Percentiles rank a stretch among this genome's conserved stretches.
Evolutionary conservation across 2,888 invertebrate genomes (phyloP).

Genomic region (Quadriops clusia): DNA sequence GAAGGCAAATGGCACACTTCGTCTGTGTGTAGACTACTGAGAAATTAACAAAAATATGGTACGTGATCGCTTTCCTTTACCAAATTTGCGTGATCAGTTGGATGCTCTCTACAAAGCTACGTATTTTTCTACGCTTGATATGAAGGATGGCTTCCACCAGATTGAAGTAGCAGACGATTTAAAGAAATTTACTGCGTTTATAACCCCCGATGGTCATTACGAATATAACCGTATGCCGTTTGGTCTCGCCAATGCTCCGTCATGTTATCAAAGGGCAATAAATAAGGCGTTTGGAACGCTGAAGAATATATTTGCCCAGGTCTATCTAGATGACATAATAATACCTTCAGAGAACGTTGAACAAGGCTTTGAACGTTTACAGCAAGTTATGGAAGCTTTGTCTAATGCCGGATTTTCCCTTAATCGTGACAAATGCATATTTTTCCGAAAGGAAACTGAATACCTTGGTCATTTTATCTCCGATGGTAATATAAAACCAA

Average conservation of each 20-base stretch:
- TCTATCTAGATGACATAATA: slow-evolving; percentile 18
- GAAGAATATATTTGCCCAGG: slow-evolving; percentile 14
- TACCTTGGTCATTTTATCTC: slow-evolving; percentile 17
- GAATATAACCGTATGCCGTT: slow-evolving; percentile 17
- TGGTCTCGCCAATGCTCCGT: no score
- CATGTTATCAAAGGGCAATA: slow-evolving; percentile 16
- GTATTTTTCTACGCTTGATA: no score
- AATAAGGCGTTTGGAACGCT: slow-evolving; percentile 15
- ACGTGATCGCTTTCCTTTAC: no score
- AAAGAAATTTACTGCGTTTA: slow-evolving; percentile 15
- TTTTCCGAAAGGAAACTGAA: slow-evolving; percentile 15
- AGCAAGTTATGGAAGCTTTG: slow-evolving; percentile 15
- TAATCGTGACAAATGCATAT: slow-evolving; percentile 16
- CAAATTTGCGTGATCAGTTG: no score
- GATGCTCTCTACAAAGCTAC: no score
- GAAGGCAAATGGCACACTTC: no score
- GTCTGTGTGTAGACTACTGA: no score
- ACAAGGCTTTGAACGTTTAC: slow-evolving; percentile 14
- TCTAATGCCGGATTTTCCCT: slow-evolving; percentile 13
- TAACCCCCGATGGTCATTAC: slow-evolving; percentile 16
- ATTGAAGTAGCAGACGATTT: slow-evolving; percentile 16
- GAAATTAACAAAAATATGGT: no score
- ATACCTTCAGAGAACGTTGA: slow-evolving; percentile 13
- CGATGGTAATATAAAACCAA: slow-evolving; percentile 13
- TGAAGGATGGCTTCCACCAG: slow-evolving; percentile 18